phyloP scores from a whole-genome alignment of 2,113 vertebrate species.

The Campylomormyrus numenius region DNA sequence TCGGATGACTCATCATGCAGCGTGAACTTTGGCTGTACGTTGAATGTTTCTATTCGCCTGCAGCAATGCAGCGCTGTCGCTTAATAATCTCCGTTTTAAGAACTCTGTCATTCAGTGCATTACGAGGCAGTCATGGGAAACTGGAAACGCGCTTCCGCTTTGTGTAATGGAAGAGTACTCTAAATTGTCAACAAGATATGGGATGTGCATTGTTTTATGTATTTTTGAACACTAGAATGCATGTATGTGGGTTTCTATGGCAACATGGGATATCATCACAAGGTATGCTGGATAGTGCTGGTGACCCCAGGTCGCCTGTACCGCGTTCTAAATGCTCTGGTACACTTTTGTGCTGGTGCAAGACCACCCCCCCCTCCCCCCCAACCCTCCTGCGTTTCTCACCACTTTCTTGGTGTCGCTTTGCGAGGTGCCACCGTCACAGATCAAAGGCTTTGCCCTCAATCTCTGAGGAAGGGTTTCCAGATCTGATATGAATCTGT shows the following conservation, averaged over 20 bases:
- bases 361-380: not conserved
- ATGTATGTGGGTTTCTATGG: constrained; percentile 28
- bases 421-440: constrained; percentile 16
- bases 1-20: not conserved
- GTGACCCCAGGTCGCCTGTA: not conserved
- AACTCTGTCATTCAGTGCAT: not conserved
- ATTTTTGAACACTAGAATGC: not conserved
- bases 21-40: not conserved
- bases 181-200: not conserved
- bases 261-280: constrained; percentile 25
- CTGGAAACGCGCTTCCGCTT: not conserved
- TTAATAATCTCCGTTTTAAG: not conserved
- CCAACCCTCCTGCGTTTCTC: constrained; percentile 3
- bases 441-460: constrained; percentile 42
- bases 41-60: not conserved
- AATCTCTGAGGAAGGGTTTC: constrained; percentile 28
- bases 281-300: constrained; percentile 12
- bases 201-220: not conserved
- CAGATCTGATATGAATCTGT: constrained; percentile 16
- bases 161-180: not conserved
- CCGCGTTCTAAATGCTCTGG: not conserved
- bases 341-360: not conserved
- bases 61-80: not conserved
- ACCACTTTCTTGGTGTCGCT: constrained; percentile 2
- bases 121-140: not conserved